A percentile compares a stretch with the other conserved stretches of the same genome.
These are phyloP conservation scores for Dicyrtoma fusca DNA, from an alignment of 2,888 invertebrate species.

Conservation along the genomic window DNA sequence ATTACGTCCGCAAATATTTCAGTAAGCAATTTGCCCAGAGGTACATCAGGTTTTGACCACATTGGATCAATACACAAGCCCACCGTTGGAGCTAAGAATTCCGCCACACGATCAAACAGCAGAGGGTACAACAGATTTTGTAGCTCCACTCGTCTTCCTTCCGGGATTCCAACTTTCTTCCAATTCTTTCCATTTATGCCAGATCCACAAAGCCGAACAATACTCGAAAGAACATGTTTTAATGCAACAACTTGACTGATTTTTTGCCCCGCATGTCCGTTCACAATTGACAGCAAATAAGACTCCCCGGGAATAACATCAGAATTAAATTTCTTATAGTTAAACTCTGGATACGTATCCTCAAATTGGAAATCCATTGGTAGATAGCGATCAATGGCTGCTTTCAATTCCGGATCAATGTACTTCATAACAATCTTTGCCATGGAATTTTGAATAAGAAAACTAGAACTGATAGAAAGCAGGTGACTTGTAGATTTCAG, in stretches of 20 bases:
- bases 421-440: constrained; percentile 47
- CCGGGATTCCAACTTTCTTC: constrained; percentile 37
- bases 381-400: constrained; percentile 47
- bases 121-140: constrained; percentile 47
- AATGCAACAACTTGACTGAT: constrained; percentile 61
- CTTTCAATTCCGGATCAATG: constrained; percentile 48
- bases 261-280: constrained; percentile 62
- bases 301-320: constrained; percentile 84
- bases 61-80: constrained; percentile 48
- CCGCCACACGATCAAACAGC: constrained; percentile 49
- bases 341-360: constrained; percentile 47
- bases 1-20: constrained; percentile 46
- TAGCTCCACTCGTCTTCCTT: constrained; percentile 45
- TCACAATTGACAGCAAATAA: constrained; percentile 75
- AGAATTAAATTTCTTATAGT: constrained; percentile 47
- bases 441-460: constrained; percentile 50
- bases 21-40: constrained; percentile 36
- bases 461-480: constrained; percentile 50
- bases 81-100: constrained; percentile 51
- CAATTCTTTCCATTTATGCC: constrained; percentile 58
- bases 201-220: constrained; percentile 65
- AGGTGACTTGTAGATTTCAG: constrained; percentile 45
- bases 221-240: constrained; percentile 68
- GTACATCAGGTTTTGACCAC: constrained; percentile 50
- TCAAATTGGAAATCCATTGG: constrained; percentile 48